Base-by-base conservation (phyloP, 2,888 invertebrate genomes). In the Pollenia amentaria region DNA sequence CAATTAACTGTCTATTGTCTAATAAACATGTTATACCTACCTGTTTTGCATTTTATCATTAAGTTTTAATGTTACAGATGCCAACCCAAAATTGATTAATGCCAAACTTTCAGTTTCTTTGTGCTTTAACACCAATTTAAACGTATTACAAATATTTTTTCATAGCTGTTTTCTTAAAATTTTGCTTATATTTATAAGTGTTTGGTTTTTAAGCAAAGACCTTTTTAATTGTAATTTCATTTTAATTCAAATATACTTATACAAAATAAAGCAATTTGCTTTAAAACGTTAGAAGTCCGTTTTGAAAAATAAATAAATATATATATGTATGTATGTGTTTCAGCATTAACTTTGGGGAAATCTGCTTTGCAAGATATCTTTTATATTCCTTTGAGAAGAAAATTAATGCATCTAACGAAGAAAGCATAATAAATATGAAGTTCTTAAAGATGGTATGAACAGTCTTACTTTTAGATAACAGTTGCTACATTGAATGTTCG, bases 401-500 rank as follows among this genome's bases (percentile, higher is more conserved):
- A 44, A 57, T 73, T 42, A 73, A 29, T 73, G 29, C 44, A 46
- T n/a, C 46, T 57, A 10, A 44, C 55, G 44, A 57, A 44, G 29
- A n/a, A 44, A n/a, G 29, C 44, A 60, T 73, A 57, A 57, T 29
- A 73, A 73, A 60, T 73, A 29, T 57, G 6, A 46, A 60, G 29
- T 44, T 60, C 44, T 73, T 57, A 48, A 67, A 38, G 29, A 29
- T 21, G n/a, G 46, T 18, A 7, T 29, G 9, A 44, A 46, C 21
- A 46, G 29, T 14, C 29, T 1, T 29, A 46, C 6, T 42, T 12
- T 62, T 62, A 62, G 62, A 42, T 40, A 62, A 42, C 42, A 62
- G 40, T 62, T 62, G 62, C 42, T 14, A 12, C 62, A 42, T 11
- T 57, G 29, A 8, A 57, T 29, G 57, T 29, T 29, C 7, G 14